phyloP scores from a whole-genome alignment of 1,140 invertebrate genomes.

The Oreohelix idahoensis region DNA sequence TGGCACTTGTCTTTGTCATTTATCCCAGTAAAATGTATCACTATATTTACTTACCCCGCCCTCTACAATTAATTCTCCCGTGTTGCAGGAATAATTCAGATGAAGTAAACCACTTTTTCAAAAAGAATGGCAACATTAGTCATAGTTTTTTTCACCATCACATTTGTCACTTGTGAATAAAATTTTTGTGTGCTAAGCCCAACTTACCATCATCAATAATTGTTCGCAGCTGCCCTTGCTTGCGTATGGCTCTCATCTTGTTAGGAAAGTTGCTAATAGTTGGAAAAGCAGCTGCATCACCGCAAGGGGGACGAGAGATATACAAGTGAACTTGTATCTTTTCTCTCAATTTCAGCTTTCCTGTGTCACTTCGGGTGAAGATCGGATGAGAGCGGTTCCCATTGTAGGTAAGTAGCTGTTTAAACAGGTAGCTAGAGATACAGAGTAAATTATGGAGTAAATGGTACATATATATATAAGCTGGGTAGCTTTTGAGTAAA shows the following conservation, averaged over 20 bases:
- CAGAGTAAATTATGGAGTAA: no score
- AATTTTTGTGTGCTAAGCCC: neutral
- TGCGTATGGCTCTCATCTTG: conserved; percentile 52
- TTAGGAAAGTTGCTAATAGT: conserved; percentile 74
- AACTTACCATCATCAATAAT: conserved; percentile 52
- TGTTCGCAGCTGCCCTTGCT: conserved; percentile 50
- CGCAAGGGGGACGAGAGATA: conserved; percentile 97
- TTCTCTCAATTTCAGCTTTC: conserved; percentile 76
- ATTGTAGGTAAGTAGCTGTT: conserved; percentile 68
- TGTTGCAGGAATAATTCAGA: no score
- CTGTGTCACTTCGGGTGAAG: conserved; percentile 61
- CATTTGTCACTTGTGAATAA: no score
- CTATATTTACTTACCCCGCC: no score
- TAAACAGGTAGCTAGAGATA: conserved; percentile 70
- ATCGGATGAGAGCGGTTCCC: conserved; percentile 59
- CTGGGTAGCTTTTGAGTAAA: no score
- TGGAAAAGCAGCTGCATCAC: conserved; percentile 93
- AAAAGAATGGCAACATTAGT: no score
- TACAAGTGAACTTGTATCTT: conserved; percentile 92
- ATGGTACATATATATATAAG: no score
- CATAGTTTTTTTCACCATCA: no score
- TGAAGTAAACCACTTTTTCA: no score
- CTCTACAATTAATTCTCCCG: no score
- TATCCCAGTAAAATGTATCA: no score
- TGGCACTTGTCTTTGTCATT: no score